Percentiles rank a stretch among this genome's conserved stretches.
Conservation (phyloP, 2,113 vertebrate species). For the human region DNA sequence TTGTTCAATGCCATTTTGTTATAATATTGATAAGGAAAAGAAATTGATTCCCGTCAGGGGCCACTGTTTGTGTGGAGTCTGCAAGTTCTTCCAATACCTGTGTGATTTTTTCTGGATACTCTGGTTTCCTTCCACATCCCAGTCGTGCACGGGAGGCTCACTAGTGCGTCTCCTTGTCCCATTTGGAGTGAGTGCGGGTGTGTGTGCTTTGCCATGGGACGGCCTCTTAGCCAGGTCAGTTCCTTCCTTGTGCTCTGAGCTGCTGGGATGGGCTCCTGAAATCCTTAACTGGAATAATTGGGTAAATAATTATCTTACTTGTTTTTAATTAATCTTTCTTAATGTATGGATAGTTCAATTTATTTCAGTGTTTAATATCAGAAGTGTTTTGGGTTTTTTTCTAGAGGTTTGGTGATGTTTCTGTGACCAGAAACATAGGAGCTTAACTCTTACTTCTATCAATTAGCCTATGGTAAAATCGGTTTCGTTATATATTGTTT, state of each 20-base stretch:
- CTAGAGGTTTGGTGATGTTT: not conserved
- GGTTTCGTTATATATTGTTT: not conserved
- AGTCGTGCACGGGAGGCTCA: not conserved
- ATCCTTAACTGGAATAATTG: not conserved
- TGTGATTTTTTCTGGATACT: not conserved
- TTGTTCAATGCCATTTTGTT: not conserved
- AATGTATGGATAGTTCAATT: not conserved
- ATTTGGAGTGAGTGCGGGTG: not conserved
- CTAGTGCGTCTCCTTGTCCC: not conserved
- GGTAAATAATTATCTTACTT: not conserved
- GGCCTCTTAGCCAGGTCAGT: not conserved
- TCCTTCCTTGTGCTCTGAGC: not conserved
- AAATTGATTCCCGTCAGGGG: not conserved
- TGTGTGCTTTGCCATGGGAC: not conserved
- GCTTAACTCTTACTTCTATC: not conserved
- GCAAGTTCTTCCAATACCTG: not conserved
- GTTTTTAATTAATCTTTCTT: not conserved
- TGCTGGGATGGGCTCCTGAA: not conserved
- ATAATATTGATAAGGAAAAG: not conserved
- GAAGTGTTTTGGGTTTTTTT: not conserved
- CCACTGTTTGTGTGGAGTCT: not conserved
- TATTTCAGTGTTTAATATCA: not conserved
- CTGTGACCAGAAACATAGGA: not conserved
- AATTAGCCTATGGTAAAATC: not conserved
- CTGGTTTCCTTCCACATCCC: not conserved